Base-by-base conservation (phyloP, 2,888 invertebrate genomes). In the Linnaemya tessellans region DNA sequence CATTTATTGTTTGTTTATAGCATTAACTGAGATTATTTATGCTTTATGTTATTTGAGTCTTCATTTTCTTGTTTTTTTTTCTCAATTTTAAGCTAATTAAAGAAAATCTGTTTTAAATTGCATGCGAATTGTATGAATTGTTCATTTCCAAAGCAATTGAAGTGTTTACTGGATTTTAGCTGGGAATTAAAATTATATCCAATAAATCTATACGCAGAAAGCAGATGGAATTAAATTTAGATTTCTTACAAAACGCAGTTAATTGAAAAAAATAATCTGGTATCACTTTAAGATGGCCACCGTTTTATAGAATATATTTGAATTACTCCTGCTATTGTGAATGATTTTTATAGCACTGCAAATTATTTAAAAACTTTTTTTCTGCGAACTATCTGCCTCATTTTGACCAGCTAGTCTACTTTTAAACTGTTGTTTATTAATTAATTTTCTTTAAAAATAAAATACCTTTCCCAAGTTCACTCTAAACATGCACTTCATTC, bases 41-140 rank as follows among this genome's bases (percentile, higher is more conserved):
- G 64, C 18, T 60, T 65, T 54, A 25, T 75, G 64, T 54, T 35
- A 18, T 75, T 64, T 54, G 18, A 51, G 35, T 41, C 9, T 58
- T 43, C 25, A 41, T 71, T 58, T 13, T 71, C 25, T 43, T 46
- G 11, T 1, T 58, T 30, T n/a, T n/a, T n/a, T n/a, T n/a, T n/a
- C n/a, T 58, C 15, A 41, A n/a, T 51, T 54, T 68, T 58, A 73
- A 35, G 73, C 60, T 43, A 60, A 60, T 56, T 56, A 70, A 41
- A 43, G 35, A 70, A 70, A 70, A 56, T 56, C 38, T 13, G 1
- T 49, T 65, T 62, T 41, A 41, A 62, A 62, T 64, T 64, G 64
- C 18, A 60, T 62, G 30, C 22, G 56, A 56, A 25, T 56, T 60
- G 35, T n/a, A 7, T 35, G 10, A 25, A 56, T 56, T 56, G 25